Evolutionary conservation across 2,888 invertebrate genomes (phyloP).

Genomic region (Hartigia nigra): DNA sequence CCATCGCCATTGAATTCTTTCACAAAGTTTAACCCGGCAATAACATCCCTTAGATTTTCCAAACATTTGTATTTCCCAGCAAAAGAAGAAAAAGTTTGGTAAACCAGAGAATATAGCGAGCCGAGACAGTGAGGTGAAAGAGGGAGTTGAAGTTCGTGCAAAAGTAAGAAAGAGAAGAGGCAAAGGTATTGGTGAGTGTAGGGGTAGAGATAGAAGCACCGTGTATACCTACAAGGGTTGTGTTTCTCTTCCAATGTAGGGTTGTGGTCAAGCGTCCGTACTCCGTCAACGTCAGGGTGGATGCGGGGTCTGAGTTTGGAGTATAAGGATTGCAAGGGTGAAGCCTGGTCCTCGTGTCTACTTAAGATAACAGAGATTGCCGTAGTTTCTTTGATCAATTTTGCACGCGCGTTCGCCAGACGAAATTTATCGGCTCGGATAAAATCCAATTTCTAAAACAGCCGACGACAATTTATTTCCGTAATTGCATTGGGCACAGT

Average conservation of each 20-base stretch:
- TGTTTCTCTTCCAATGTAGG: background rate
- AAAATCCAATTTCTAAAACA: constrained; percentile 45
- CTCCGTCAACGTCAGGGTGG: constrained; percentile 54
- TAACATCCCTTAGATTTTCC: too few relatives aligned
- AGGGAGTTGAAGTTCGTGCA: constrained; percentile 29
- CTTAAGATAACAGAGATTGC: constrained; percentile 61
- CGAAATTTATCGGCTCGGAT: constrained; percentile 47
- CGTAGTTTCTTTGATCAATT: constrained; percentile 48
- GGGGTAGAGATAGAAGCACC: too few relatives aligned
- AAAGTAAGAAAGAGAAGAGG: too few relatives aligned
- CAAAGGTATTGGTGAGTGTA: too few relatives aligned
- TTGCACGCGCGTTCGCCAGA: constrained; percentile 25
- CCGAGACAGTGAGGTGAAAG: background rate
- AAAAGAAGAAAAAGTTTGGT: too few relatives aligned
- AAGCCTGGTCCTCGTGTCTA: constrained; percentile 31
- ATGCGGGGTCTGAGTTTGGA: constrained; percentile 35
- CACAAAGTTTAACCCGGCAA: too few relatives aligned
- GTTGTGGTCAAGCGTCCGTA: constrained; percentile 22
- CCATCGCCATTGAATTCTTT: too few relatives aligned
- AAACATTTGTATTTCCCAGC: too few relatives aligned
- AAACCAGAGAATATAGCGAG: too few relatives aligned
- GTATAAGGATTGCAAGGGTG: constrained; percentile 17
- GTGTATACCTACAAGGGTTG: background rate
- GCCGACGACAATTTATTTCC: constrained; percentile 37
- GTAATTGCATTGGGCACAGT: constrained; percentile 25